These are phyloP conservation scores for Poeciliopsis gracilis DNA, from an alignment of 2,797 vertebrate genomes.

Conservation along the genomic window DNA sequence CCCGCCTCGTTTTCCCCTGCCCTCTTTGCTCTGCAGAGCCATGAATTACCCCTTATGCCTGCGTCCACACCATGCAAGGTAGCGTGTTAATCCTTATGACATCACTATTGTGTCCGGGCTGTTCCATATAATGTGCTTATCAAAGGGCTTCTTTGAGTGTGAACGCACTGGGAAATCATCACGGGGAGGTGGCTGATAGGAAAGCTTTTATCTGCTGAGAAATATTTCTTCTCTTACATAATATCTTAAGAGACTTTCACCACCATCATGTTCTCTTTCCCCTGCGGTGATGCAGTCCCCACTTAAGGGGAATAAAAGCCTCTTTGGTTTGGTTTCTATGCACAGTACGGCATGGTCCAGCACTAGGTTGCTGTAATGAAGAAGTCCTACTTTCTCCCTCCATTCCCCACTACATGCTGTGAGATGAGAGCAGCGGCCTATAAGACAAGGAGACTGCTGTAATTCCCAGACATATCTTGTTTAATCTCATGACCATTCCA, in stretches of 20 bases:
- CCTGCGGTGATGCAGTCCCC: conserved; percentile 53
- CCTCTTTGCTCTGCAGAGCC: conserved; percentile 48
- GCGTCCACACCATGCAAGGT: conserved; percentile 68
- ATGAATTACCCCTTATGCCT: conserved; percentile 70
- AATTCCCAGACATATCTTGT: conserved; percentile 70
- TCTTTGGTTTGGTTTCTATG: conserved; percentile 57
- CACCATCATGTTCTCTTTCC: conserved; percentile 53
- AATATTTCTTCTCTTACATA: conserved; percentile 77
- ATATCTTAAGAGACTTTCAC: conserved; percentile 75
- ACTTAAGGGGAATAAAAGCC: conserved; percentile 66
- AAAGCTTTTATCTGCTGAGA: conserved; percentile 78
- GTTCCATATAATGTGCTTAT: conserved; percentile 82
- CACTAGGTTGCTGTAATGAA: conserved; percentile 37
- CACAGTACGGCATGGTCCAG: conserved; percentile 27
- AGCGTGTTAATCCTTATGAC: conserved; percentile 80
- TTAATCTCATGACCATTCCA: conserved; percentile 68
- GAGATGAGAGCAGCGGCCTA: conserved; percentile 39
- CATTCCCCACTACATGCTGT: conserved; percentile 37
- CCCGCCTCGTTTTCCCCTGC: conserved; percentile 54
- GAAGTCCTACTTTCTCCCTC: conserved; percentile 22
- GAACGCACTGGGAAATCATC: conserved; percentile 72
- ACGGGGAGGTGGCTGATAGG: conserved; percentile 71
- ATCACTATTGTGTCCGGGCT: conserved; percentile 78
- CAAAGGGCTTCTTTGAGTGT: conserved; percentile 78
- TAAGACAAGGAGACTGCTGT: conserved; percentile 53